Base-by-base conservation (phyloP, 2,888 invertebrate genomes). In the Melieria crassipennis region DNA sequence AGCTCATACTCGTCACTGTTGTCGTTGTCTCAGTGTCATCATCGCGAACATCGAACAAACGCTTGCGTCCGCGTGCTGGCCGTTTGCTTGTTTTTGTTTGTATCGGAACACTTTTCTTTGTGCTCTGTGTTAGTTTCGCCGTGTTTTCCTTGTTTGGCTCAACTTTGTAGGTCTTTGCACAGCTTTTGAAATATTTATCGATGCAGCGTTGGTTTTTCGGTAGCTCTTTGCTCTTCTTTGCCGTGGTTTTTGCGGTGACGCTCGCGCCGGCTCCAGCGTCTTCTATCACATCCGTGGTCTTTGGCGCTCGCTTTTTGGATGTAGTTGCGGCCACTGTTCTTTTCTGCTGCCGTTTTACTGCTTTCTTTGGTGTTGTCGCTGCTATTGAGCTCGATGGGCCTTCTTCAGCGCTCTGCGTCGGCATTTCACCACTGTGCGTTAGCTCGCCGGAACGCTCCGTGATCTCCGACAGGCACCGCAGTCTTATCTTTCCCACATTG, bases 181-280 rank as follows among this genome's bases (percentile, higher is more conserved):
- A 72, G 11, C 79, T 79, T 9, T 81, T 81, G n/a, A 84, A 84
- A 43, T 78, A 84, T 1, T 70, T 70, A 65, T 84, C 80, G 6
- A 84, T 84, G 9, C 79, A 78, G 66, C 76, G 60, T 73, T 84
- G 84, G 7, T 76, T 79, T 1, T 78, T 73, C 0, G 79, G 73
- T 0, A 78, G 78, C 43, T 80, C 79, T 50, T 78, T 82, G 4
- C 52, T 11, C 3, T 42, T 48, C 56, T 65, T 70, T 4, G 57
- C 7, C 11, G 66, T 61, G 4, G 71, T 71, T 9, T 55, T 30
- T 47, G 7, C 30, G 13, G 10, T 10, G 16, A 65, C 43, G 4
- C 13, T 10, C 4, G 42, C 7, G 16, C 5, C 42, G 55, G 62
- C 62, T 13, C 5, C 6, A 5, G 11, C 13, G 5, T 52, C 5